Evolutionary conservation across 2,797 vertebrate species (phyloP).

Genomic region (Pseudomugil gertrudae): DNA sequence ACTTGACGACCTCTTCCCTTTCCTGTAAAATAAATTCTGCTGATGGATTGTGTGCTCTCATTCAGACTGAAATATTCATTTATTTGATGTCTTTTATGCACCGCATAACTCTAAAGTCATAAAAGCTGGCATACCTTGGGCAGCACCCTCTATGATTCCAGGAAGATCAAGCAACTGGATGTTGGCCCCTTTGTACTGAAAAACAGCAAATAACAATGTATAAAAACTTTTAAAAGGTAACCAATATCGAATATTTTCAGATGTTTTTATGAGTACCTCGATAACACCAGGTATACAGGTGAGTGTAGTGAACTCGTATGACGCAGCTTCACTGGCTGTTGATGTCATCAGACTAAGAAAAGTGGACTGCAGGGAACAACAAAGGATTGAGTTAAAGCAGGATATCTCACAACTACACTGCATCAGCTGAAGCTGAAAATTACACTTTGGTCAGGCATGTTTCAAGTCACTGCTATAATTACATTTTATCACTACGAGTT

Average conservation of each 20-base stretch:
- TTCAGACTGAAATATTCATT: background rate
- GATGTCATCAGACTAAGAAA: constrained; percentile 98
- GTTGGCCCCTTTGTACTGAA: constrained; percentile 97
- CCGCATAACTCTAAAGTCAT: background rate
- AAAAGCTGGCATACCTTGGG: constrained; percentile 86
- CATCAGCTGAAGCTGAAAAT: background rate
- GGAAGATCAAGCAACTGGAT: constrained; percentile 98
- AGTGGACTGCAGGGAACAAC: constrained; percentile 87
- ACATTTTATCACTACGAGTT: no score
- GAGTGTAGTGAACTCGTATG: constrained; percentile 97
- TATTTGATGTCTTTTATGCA: background rate
- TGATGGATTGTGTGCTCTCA: background rate
- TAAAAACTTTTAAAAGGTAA: background rate
- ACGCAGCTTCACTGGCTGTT: constrained; percentile 95
- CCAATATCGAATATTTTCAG: background rate
- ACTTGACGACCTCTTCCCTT: constrained; percentile 97
- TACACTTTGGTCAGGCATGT: background rate
- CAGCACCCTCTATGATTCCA: constrained; percentile 98
- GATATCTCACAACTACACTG: background rate
- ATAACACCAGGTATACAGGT: constrained; percentile 99
- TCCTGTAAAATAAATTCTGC: constrained; percentile 72
- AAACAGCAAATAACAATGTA: constrained; percentile 3
- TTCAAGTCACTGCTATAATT: no score
- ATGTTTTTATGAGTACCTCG: constrained; percentile 80
- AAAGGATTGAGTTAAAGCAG: background rate